Percentiles rank a stretch among this genome's conserved stretches.
These are phyloP conservation scores for Sinella curviseta DNA, from an alignment of 1,140 invertebrate species.

Conservation along the genomic window DNA sequence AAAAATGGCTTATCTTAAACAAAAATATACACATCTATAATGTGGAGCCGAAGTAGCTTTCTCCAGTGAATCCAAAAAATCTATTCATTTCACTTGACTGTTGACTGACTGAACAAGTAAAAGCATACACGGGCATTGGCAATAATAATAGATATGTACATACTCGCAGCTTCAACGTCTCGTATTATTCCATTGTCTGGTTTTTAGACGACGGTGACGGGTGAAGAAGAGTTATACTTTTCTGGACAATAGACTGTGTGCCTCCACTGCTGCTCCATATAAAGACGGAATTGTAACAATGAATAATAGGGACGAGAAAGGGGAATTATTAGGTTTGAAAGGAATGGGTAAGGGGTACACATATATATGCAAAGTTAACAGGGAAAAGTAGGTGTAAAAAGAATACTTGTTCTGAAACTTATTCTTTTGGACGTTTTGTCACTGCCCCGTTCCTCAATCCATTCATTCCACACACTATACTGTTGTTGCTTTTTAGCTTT, in stretches of 20 bases:
- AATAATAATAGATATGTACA: neutral
- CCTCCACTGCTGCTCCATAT: neutral
- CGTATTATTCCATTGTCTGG: neutral
- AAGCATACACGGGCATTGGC: neutral
- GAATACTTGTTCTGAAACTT: too few relatives aligned
- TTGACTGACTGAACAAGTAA: neutral
- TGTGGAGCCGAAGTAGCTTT: constrained; percentile 2
- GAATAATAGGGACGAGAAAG: neutral
- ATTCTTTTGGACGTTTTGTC: too few relatives aligned
- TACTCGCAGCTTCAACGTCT: neutral
- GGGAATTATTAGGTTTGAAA: constrained; percentile 4
- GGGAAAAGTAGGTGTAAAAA: constrained; percentile 3
- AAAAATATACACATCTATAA: neutral
- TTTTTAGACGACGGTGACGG: neutral
- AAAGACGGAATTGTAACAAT: neutral
- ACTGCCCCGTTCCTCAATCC: too few relatives aligned
- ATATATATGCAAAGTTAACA: neutral
- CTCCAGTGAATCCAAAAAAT: constrained; percentile 8
- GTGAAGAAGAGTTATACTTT: constrained; percentile 15
- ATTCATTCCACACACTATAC: too few relatives aligned
- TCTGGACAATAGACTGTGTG: neutral
- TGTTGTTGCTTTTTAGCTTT: too few relatives aligned
- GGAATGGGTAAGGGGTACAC: neutral
- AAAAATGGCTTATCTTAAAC: neutral
- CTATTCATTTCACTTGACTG: neutral